Evolutionary conservation across 2,113 vertebrate species (phyloP), one percentile per base, ranked within the genome.

Genomic region (Ploceus nigricollis): DNA sequence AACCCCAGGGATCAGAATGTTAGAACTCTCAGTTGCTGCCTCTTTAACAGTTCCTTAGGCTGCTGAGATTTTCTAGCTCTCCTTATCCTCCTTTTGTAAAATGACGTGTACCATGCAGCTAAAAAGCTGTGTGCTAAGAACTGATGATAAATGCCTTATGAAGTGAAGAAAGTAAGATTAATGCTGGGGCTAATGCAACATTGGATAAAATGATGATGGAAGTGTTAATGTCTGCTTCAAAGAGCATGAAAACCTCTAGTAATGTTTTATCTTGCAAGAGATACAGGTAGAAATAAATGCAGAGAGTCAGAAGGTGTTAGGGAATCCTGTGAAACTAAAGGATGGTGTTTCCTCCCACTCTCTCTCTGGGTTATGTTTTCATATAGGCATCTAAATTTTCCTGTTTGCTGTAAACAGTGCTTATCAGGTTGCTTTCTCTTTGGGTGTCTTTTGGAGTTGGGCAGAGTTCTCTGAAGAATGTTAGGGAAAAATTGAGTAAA

Each of bases 81-180:
- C 40, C 14, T 37, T 68, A 19, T 27, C 19, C 15, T 93, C 9
- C 6, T 66, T 75, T 42, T 86, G 27, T 77, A 73, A 64, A 80
- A 47, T 33, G 6, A 15, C 0, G 0, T 60, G 64, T 9, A 28
- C 53, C 27, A 37, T 28, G 10, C 10, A 37, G 68, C 28, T 83
- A 19, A 56, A 66, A 86, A 37, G 12, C 4, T 75, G 25, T 51
- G 15, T 50, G 1, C 33, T 21, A 23, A 71, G 51, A 83, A 82
- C 45, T 47, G 21, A 23, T 51, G 35, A 42, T 80, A 25, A 79
- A 22, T 53, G 25, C 31, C 35, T 64, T 47, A n/a, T 0, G 2
- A 72, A 70, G 19, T 37, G 27, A 84, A 82, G 40, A 70, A 77
- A 58, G 30, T 58, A 63, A 75, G 69, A 78, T 68, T 47, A 60